These are phyloP conservation scores for Pristionchus maxplancki DNA, from an alignment of 2,888 invertebrate species.

Conservation along the genomic window DNA sequence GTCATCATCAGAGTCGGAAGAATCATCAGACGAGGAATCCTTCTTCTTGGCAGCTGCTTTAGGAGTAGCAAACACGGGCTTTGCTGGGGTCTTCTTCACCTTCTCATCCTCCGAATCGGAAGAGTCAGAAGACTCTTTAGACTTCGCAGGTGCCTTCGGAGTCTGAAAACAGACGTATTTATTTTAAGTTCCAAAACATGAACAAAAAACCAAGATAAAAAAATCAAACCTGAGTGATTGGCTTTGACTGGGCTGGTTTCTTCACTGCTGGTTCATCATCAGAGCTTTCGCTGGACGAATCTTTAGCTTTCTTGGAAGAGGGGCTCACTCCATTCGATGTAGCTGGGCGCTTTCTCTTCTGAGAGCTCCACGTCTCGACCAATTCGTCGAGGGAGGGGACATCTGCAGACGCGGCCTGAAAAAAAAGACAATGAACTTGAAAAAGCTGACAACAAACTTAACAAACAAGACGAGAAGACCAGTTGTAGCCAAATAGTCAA, in stretches of 20 bases:
- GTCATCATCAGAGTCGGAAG: constrained; percentile 54
- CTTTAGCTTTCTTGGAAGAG: constrained; percentile 58
- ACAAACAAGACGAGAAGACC: too few species aligned
- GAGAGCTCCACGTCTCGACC: constrained; percentile 52
- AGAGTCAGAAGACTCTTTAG: constrained; percentile 49
- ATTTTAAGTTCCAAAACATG: too few species aligned
- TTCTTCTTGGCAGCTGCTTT: constrained; percentile 44
- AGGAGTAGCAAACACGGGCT: constrained; percentile 35
- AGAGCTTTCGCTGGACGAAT: constrained; percentile 48
- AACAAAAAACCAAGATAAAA: too few species aligned
- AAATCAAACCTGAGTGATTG: background rate
- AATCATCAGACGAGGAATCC: constrained; percentile 51
- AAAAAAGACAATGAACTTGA: background rate
- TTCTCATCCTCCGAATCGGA: constrained; percentile 59
- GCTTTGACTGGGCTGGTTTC: constrained; percentile 25
- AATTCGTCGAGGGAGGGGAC: constrained; percentile 57
- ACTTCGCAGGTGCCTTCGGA: constrained; percentile 53
- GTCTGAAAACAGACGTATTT: background rate
- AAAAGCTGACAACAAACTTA: too few species aligned
- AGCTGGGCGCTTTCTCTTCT: constrained; percentile 56
- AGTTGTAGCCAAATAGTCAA: too few species aligned
- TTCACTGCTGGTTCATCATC: constrained; percentile 31
- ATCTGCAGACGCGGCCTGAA: constrained; percentile 43
- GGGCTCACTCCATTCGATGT: constrained; percentile 59
- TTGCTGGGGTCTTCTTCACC: constrained; percentile 56